Conservation (phyloP, 2,797 vertebrate species). For the Hybognathus amarus region DNA sequence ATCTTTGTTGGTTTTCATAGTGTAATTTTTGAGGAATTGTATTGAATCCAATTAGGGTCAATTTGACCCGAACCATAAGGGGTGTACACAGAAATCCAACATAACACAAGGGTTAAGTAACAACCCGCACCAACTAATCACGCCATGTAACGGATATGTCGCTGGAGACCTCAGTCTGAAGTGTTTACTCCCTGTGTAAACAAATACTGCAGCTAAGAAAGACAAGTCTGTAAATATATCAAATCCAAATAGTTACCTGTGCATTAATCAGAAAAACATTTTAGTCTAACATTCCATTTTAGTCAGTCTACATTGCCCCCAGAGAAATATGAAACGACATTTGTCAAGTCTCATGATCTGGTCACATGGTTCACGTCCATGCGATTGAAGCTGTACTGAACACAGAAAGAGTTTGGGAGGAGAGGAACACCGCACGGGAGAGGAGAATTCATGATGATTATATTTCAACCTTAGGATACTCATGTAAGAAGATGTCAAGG, state of each 20-base stretch:
- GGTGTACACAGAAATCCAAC: too few relatives aligned
- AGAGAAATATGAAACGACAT: constrained; percentile 7
- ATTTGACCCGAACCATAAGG: too few relatives aligned
- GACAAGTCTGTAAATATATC: background rate
- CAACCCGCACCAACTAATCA: background rate
- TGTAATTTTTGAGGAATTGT: too few relatives aligned
- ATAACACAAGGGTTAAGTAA: too few relatives aligned
- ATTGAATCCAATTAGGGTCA: too few relatives aligned
- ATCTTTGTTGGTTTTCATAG: too few relatives aligned
- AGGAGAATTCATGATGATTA: background rate
- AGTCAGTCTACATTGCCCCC: background rate
- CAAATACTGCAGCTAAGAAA: background rate
- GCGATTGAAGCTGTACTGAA: constrained; percentile 11
- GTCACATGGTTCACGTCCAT: constrained; percentile 31
- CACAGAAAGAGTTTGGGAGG: constrained; percentile 10
- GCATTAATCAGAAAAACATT: background rate
- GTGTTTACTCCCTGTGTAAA: background rate
- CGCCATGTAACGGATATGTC: background rate
- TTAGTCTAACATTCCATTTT: background rate
- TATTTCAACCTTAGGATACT: background rate
- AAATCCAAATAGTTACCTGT: background rate
- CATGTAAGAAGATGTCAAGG: background rate
- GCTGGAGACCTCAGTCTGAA: background rate
- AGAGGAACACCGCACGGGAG: constrained; percentile 4
- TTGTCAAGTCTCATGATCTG: constrained; percentile 28